These are phyloP conservation scores for Eupsilia transversa DNA, from an alignment of 2,888 invertebrate species.

Conservation along the genomic window DNA sequence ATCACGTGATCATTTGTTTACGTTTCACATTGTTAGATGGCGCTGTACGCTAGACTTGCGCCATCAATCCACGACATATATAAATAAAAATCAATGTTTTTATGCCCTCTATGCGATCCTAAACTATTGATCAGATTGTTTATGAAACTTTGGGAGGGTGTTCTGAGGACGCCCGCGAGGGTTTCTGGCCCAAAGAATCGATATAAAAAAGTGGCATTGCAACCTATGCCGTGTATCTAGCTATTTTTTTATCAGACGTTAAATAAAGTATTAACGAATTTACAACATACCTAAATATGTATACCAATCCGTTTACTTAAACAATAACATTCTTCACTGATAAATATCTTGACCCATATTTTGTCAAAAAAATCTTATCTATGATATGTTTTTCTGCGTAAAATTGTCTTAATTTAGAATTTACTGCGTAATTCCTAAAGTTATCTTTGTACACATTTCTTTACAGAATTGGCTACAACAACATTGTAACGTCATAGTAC, in stretches of 20 bases:
- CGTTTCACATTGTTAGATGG: no score
- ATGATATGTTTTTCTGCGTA: slow-evolving; percentile 34
- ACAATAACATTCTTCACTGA: slow-evolving; percentile 42
- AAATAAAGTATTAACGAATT: background rate
- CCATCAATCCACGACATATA: no score
- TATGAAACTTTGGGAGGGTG: no score
- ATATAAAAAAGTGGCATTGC: no score
- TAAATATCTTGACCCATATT: slow-evolving; percentile 48
- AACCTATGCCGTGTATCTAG: no score
- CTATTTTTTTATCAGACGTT: background rate
- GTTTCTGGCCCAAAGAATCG: no score
- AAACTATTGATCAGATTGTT: no score
- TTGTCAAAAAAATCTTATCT: slow-evolving; percentile 50
- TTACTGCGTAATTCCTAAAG: slow-evolving; percentile 39
- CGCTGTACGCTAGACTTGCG: no score
- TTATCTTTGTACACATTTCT: slow-evolving; percentile 46
- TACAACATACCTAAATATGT: background rate
- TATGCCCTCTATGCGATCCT: no score
- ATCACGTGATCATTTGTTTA: no score
- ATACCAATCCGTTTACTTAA: background rate
- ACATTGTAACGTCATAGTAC: slow-evolving; percentile 17
- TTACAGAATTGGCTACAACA: slow-evolving; percentile 15
- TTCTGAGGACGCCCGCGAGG: no score
- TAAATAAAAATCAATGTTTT: no score
- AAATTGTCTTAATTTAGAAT: slow-evolving; percentile 40